Evolutionary conservation across 2,113 vertebrate species (phyloP).

Genomic region (Agapornis roseicollis): DNA sequence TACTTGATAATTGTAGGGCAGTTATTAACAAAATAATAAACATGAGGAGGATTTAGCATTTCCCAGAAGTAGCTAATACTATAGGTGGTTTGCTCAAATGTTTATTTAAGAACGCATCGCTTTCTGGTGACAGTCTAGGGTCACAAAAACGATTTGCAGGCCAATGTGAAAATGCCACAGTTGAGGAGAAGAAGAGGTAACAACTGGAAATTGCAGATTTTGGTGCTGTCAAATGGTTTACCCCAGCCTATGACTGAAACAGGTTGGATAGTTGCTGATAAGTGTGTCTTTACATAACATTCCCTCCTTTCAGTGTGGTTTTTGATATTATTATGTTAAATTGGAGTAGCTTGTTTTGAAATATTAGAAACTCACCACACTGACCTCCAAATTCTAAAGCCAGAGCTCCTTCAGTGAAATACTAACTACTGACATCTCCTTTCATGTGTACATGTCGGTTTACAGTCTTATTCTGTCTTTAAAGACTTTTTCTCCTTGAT

Average conservation of each 20-base stretch:
- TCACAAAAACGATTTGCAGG: neutral
- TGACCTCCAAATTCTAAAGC: neutral
- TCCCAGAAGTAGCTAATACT: neutral
- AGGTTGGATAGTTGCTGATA: neutral
- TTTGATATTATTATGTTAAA: neutral
- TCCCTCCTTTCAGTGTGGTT: neutral
- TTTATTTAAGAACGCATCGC: neutral
- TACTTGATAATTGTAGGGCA: neutral
- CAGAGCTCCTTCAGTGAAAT: neutral
- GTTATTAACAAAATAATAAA: neutral
- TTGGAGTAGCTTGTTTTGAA: neutral
- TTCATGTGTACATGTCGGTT: neutral
- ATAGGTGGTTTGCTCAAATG: neutral
- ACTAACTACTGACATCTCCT: neutral
- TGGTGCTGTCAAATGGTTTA: neutral
- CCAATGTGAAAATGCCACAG: neutral
- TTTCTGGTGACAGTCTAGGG: neutral
- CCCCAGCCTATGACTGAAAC: neutral
- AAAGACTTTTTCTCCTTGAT: neutral
- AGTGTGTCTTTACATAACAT: neutral
- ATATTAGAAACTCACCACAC: neutral
- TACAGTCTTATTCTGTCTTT: neutral
- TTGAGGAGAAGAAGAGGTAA: neutral
- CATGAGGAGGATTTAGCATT: neutral
- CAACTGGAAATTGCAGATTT: neutral